Conservation (phyloP, 2,888 invertebrate species). For the Chymomyza procnemis region DNA sequence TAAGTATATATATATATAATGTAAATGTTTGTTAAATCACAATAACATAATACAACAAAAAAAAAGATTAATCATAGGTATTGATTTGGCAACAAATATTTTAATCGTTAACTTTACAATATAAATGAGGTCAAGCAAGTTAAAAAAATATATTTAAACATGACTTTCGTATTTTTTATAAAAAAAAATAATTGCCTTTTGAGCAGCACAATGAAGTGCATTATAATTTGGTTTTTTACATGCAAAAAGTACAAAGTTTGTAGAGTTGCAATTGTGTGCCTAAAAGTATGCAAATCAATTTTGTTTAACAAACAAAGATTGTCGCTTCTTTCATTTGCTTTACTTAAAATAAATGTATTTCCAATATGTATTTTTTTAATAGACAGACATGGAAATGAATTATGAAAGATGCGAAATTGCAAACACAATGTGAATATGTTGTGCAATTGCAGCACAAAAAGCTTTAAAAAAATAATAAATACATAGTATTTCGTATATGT, state of each 20-base stretch:
- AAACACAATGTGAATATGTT: not conserved
- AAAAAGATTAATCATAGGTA: constrained; percentile 13
- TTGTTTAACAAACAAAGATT: not conserved
- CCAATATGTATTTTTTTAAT: not conserved
- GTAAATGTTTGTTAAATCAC: no score
- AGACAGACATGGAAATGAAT: not conserved
- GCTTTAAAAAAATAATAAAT: constrained; percentile 10
- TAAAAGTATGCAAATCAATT: constrained; percentile 40
- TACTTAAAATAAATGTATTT: not conserved
- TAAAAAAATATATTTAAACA: not conserved
- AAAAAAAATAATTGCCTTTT: no score
- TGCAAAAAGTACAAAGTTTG: no score
- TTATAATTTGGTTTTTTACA: no score
- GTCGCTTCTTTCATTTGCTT: constrained; percentile 36
- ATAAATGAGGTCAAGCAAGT: constrained; percentile 17
- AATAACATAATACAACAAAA: not conserved
- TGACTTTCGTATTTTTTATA: no score
- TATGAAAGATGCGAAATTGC: not conserved
- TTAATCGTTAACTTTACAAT: constrained; percentile 17
- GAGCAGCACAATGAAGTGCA: no score
- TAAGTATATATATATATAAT: no score
- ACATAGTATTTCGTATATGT: constrained; percentile 4
- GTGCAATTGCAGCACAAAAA: not conserved
- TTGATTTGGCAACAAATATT: constrained; percentile 16
- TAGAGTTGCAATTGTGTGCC: no score